Base-by-base conservation (phyloP, 1,140 invertebrate species). In the Lycorma delicatula region DNA sequence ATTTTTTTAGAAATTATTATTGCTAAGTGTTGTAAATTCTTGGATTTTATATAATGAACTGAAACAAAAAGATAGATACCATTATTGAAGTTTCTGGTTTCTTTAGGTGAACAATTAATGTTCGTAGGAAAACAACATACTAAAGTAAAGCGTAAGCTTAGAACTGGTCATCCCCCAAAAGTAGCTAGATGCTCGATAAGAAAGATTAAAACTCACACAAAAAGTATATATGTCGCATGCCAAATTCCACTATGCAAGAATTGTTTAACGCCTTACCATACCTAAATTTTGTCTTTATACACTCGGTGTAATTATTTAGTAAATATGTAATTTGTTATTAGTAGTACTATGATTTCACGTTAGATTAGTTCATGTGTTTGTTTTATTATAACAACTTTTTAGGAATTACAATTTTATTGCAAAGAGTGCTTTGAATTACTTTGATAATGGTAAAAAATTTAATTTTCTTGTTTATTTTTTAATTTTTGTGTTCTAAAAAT, bases 1-100 rank as follows among this genome's bases (percentile, higher is more conserved):
- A 63, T 54, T 64, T 25, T 65, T 65, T 59, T 64, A 60, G 48
- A 51, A 36, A 16, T 26, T 64, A 27, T 25, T 65, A 1, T 54
- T 58, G 54, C 26, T 34, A n/a, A 34, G 54, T 16, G 57, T 61
- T 50, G 51, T 56, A 23, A 62, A 64, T 51, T 29, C 55, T 29
- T 61, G 60, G 60, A 63, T 63, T 62, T 38, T 59, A 28, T 55
- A 25, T 44, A 18, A 63, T 47, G 57, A 56, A 7, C 18, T 51
- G 1, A 47, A 52, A 38, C 47, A 46, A 27, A 59, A 60, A 46
- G 56, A 62, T 54, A 50, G n/a, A n/a, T 27, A 22, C 25, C 18
- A 28, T 34, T 62, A 23, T 26, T 61, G 7, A 20, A 50, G 12
- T 62, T 59, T 48, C 20, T 63, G 26, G 54, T 61, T 34, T 31